A percentile compares a stretch with the other conserved stretches of the same genome.
These are phyloP conservation scores for Listronotus oregonensis DNA, from an alignment of 1,140 invertebrate genomes.

Conservation along the genomic window DNA sequence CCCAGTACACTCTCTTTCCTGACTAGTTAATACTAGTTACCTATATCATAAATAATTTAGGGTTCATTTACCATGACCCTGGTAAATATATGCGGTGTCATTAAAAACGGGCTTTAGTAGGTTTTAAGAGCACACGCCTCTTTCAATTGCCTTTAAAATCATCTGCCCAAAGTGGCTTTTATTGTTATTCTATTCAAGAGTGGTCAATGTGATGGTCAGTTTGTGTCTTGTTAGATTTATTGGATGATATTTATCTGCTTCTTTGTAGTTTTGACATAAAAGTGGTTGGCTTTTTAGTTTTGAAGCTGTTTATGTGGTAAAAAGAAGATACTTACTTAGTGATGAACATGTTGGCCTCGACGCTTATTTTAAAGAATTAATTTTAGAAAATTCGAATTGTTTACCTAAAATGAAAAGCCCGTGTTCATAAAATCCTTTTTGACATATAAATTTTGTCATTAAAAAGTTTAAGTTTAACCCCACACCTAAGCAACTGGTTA, in stretches of 20 bases:
- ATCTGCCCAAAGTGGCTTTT: slow-evolving; percentile 20
- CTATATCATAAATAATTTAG: slow-evolving; percentile 17
- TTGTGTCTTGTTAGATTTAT: slow-evolving; percentile 25
- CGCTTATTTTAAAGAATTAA: no score
- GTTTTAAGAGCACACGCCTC: slow-evolving; percentile 16
- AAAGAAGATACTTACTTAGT: no score
- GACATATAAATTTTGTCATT: no score
- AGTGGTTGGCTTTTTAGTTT: no score
- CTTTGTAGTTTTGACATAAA: slow-evolving; percentile 8
- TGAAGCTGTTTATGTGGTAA: no score
- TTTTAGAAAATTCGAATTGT: no score
- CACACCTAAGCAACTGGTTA: no score
- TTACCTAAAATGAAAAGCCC: no score
- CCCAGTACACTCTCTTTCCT: no score
- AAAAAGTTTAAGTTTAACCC: no score
- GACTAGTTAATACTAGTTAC: background rate
- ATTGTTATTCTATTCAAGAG: slow-evolving; percentile 12
- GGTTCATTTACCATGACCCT: slow-evolving; percentile 23
- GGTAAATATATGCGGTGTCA: slow-evolving; percentile 1
- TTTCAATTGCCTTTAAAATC: slow-evolving; percentile 20
- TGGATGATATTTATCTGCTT: slow-evolving; percentile 16
- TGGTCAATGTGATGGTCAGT: slow-evolving; percentile 23
- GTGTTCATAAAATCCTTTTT: no score
- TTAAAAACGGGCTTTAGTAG: slow-evolving; percentile 7
- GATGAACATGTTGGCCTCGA: no score